Evolutionary conservation across 1,140 invertebrate species (phyloP).

Genomic region (Trichonephila inaurata): DNA sequence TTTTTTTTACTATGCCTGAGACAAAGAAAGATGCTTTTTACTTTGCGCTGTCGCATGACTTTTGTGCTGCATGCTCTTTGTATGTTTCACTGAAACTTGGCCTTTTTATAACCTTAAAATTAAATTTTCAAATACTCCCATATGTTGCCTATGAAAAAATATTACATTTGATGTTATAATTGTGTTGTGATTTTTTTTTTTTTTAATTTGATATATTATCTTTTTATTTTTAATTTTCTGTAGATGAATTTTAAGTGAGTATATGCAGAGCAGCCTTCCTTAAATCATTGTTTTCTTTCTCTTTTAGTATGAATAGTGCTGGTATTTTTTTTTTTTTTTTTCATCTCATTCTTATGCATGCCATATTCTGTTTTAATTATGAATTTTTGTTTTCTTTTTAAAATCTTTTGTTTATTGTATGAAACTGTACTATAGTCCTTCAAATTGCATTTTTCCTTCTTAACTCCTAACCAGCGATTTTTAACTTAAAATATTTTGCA

Average conservation of each 20-base stretch:
- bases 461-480: neutral
- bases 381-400: neutral
- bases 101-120: slow-evolving; percentile 54
- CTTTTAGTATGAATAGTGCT: slow-evolving; percentile 30
- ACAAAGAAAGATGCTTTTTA: slow-evolving; percentile 61
- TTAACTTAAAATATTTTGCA: neutral
- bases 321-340: neutral
- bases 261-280: slow-evolving; percentile 74
- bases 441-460: neutral
- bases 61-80: slow-evolving; percentile 67
- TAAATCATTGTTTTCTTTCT: slow-evolving; percentile 20
- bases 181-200: slow-evolving; percentile 1
- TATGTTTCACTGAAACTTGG: slow-evolving; percentile 66
- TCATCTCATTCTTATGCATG: slow-evolving; percentile 24
- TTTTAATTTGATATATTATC: neutral
- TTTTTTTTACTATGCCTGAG: neutral
- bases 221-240: neutral
- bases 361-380: neutral
- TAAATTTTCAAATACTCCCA: neutral
- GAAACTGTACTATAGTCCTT: neutral
- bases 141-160: slow-evolving; percentile 70
- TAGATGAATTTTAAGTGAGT: slow-evolving; percentile 52
- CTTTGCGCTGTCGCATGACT: slow-evolving; percentile 64
- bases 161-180: neutral
- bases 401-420: neutral